Base-by-base conservation (phyloP, 2,888 invertebrate genomes). In the Crematogaster levior region DNA sequence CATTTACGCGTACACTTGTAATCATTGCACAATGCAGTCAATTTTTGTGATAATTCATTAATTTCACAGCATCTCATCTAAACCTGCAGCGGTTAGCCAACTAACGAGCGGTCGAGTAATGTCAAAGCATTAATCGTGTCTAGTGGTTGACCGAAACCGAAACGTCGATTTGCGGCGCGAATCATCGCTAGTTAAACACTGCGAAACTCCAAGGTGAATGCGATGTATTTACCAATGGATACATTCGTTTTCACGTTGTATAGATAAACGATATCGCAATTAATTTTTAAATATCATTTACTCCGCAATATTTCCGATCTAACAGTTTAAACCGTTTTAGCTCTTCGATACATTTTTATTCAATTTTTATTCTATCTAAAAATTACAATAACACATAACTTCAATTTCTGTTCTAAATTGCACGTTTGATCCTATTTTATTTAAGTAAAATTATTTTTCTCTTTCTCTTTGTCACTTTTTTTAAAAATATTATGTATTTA, bases 141-240 rank as follows among this genome's bases (percentile, higher is more conserved):
- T 56, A 15, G 77, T 15, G 77, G 77, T 79, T 68, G 0, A 34
- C 77, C 70, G 51, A 79, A 68, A 79, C 77, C 70, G 43, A 79
- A 79, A 68, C 34, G 77, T 79, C 77, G 70, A 79, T 79, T 79
- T 79, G 77, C 77, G 70, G 77, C n/a, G 66, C 77, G 56, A 58
- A 43, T 79, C 56, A 46, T 77, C 43, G 40, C 53, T 68, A 24
- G 34, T 68, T 79, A 68, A 79, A 58, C 34, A 43, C 56, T 56
- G 34, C 18, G 68, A 7, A 58, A 34, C 70, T 56, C 24, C 56
- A 79, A 79, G 77, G 43, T 56, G 34, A 34, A 30, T 51, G 34
- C 51, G 30, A 56, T 43, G 30, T 12, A 68, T 40, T 56, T 56
- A 37, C 24, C 40, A 27, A 27, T 61, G 66, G 15, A 40, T 53